These are phyloP conservation scores for Pipa parva DNA, from an alignment of 2,113 vertebrate genomes.

Conservation along the genomic window DNA sequence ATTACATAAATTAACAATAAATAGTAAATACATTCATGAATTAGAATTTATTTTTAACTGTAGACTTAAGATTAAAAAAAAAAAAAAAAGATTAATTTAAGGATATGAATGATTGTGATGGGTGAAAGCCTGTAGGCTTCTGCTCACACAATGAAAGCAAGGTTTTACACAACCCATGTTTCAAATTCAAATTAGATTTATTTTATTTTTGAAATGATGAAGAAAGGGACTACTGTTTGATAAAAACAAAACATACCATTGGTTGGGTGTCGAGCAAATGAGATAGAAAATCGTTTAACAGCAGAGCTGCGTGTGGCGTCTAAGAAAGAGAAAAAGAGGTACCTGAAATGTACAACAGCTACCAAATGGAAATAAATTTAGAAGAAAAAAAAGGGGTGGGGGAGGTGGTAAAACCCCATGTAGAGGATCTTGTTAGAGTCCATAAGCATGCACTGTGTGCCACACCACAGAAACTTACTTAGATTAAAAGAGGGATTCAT, in stretches of 20 bases:
- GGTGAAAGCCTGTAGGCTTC: conserved; percentile 48
- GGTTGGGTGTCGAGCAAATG: conserved; percentile 96
- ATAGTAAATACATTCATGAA: not conserved
- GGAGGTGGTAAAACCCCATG: conserved; percentile 34
- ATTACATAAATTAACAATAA: not conserved
- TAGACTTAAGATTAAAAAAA: not conserved
- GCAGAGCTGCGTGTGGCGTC: conserved; percentile 89
- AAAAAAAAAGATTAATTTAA: conserved; percentile 8
- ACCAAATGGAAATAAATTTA: conserved; percentile 68
- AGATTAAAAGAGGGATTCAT: conserved; percentile 59
- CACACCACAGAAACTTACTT: conserved; percentile 52
- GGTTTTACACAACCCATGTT: conserved; percentile 57
- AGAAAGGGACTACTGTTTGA: conserved; percentile 70
- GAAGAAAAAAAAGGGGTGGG: conserved; percentile 56
- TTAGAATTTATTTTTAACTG: not conserved
- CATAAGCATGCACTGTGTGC: conserved; percentile 66
- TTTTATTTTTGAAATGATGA: conserved; percentile 64
- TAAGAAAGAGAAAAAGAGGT: conserved; percentile 95
- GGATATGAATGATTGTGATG: conserved; percentile 29
- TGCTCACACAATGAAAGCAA: conserved; percentile 52
- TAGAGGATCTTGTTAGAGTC: conserved; percentile 57
- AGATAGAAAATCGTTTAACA: conserved; percentile 96
- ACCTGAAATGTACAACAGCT: conserved; percentile 86
- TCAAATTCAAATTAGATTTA: conserved; percentile 61
- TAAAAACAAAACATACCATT: conserved; percentile 94